phyloP scores from a whole-genome alignment of 2,888 invertebrate genomes.

The Nephrotoma guestfalica region DNA sequence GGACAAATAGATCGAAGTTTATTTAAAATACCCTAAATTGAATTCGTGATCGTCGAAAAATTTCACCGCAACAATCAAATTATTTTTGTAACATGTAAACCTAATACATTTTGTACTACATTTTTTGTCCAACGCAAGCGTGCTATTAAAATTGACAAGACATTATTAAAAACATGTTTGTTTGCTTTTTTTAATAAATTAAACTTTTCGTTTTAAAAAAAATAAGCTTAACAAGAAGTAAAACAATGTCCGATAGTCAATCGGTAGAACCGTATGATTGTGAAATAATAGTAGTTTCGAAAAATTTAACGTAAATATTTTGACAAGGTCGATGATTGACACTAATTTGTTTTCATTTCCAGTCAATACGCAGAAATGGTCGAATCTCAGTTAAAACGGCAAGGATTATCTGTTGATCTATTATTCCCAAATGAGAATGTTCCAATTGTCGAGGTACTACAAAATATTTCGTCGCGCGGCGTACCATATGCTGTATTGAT shows the following conservation, averaged over 20 bases:
- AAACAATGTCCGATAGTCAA: not conserved
- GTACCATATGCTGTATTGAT: slow-evolving; percentile 83
- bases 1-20: too few species aligned
- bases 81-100: too few species aligned
- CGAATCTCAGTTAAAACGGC: slow-evolving; percentile 60
- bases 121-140: too few species aligned
- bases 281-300: slow-evolving; percentile 78
- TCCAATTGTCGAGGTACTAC: slow-evolving; percentile 61
- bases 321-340: slow-evolving; percentile 3
- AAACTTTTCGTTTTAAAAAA: too few species aligned
- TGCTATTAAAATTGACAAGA: too few species aligned
- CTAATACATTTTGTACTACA: too few species aligned
- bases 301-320: slow-evolving; percentile 53
- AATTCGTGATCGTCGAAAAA: too few species aligned
- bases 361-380: slow-evolving; percentile 73
- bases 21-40: too few species aligned
- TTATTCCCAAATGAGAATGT: slow-evolving; percentile 87
- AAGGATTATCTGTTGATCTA: slow-evolving; percentile 69
- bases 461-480: slow-evolving; percentile 74
- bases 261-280: slow-evolving; percentile 63
- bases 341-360: slow-evolving; percentile 14
- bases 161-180: too few species aligned
- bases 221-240: too few species aligned
- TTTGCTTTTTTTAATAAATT: too few species aligned
- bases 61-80: too few species aligned